Conservation (phyloP, 2,888 invertebrate species). For the Emmelina monodactyla region DNA sequence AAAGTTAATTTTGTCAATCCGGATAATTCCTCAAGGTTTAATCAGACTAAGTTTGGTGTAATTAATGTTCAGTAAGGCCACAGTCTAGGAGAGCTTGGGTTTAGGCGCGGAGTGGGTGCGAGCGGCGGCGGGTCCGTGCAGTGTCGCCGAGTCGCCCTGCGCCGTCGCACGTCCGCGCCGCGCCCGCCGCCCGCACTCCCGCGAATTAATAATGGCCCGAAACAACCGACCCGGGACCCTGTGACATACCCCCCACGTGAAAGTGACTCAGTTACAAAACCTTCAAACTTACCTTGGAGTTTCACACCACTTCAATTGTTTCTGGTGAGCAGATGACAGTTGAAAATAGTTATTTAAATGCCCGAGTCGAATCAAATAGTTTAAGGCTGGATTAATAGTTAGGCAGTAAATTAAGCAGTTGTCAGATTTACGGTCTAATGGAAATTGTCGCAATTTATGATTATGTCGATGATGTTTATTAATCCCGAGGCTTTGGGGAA, state of each 20-base stretch:
- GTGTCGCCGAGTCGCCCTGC: not conserved
- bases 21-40: constrained; percentile 66
- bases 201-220: no score
- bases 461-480: not conserved
- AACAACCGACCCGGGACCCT: no score
- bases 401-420: not conserved
- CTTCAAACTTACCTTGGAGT: no score
- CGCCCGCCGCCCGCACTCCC: not conserved
- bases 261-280: not conserved
- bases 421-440: not conserved
- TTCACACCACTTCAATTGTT: no score
- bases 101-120: constrained; percentile 29
- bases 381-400: not conserved
- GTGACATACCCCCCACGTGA: not conserved
- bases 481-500: no score
- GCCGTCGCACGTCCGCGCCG: not conserved
- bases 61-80: constrained; percentile 65
- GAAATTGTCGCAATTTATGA: constrained; percentile 1
- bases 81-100: constrained; percentile 60
- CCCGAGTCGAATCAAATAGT: not conserved
- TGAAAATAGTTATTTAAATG: no score
- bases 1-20: constrained; percentile 67
- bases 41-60: constrained; percentile 64
- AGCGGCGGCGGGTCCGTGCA: constrained; percentile 5
- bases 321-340: no score